These are phyloP conservation scores for Taenaris catops DNA, from an alignment of 2,888 invertebrate species.

Conservation along the genomic window DNA sequence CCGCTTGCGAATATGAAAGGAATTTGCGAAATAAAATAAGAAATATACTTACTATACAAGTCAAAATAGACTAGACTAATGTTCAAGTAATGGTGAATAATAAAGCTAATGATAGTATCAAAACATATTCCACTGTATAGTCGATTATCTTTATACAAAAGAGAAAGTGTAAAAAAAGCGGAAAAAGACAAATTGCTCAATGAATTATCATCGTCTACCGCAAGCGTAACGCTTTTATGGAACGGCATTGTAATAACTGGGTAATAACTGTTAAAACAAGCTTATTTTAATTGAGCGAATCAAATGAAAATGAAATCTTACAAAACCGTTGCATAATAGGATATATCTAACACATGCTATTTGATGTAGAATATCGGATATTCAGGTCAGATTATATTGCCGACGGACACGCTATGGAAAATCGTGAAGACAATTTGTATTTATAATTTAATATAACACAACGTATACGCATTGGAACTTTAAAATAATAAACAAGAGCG, in stretches of 20 bases:
- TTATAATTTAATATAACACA: too few relatives aligned
- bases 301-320: conserved; percentile 25
- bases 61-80: too few relatives aligned
- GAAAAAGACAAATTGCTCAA: conserved; percentile 17
- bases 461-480: too few relatives aligned
- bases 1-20: too few relatives aligned
- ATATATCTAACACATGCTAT: conserved; percentile 16
- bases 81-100: too few relatives aligned
- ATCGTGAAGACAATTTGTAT: too few relatives aligned
- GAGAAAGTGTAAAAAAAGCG: conserved; percentile 22
- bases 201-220: conserved; percentile 37
- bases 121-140: too few relatives aligned
- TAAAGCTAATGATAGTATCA: too few relatives aligned
- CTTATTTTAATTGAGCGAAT: conserved; percentile 21
- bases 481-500: too few relatives aligned
- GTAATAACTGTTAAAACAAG: conserved; percentile 14
- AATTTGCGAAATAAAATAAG: too few relatives aligned
- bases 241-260: conserved; percentile 14
- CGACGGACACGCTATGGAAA: too few relatives aligned
- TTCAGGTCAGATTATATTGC: conserved; percentile 18
- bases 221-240: conserved; percentile 30
- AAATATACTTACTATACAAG: too few relatives aligned
- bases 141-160: not conserved
- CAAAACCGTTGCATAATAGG: conserved; percentile 21
- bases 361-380: conserved; percentile 9